Conservation (phyloP, 2,888 invertebrate species). For the Agrochola lychnidis region DNA sequence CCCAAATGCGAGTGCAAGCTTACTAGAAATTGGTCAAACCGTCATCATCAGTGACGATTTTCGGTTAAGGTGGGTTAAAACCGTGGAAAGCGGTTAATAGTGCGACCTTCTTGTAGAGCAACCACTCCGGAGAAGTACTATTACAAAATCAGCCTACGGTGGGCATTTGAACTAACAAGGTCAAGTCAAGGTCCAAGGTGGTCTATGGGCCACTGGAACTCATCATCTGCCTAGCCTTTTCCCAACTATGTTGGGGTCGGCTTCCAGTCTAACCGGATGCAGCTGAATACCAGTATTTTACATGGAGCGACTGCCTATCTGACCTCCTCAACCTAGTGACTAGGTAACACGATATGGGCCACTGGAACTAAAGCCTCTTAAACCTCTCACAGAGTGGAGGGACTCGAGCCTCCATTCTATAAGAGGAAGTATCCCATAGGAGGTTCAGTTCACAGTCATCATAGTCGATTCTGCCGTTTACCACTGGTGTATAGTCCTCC, state of each 20-base stretch:
- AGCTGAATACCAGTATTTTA: too few relatives aligned
- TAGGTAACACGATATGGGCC: too few relatives aligned
- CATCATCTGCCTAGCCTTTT: too few relatives aligned
- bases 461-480: neutral
- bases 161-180: too few relatives aligned
- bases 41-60: slow-evolving; percentile 42
- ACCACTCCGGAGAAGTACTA: neutral
- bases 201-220: too few relatives aligned
- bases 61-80: slow-evolving; percentile 17
- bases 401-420: neutral
- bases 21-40: slow-evolving; percentile 13
- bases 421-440: neutral
- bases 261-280: too few relatives aligned
- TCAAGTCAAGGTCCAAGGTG: too few relatives aligned
- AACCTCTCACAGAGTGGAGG: neutral
- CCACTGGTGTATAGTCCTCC: too few relatives aligned
- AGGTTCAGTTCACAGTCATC: neutral
- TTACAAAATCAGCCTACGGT: neutral
- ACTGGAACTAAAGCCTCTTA: too few relatives aligned
- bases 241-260: too few relatives aligned
- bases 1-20: slow-evolving; percentile 43
- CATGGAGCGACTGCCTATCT: too few relatives aligned
- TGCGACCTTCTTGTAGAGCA: neutral
- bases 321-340: too few relatives aligned
- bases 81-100: neutral